phyloP scores from a whole-genome alignment of 2,113 vertebrate species.

The Limnothrissa miodon region DNA sequence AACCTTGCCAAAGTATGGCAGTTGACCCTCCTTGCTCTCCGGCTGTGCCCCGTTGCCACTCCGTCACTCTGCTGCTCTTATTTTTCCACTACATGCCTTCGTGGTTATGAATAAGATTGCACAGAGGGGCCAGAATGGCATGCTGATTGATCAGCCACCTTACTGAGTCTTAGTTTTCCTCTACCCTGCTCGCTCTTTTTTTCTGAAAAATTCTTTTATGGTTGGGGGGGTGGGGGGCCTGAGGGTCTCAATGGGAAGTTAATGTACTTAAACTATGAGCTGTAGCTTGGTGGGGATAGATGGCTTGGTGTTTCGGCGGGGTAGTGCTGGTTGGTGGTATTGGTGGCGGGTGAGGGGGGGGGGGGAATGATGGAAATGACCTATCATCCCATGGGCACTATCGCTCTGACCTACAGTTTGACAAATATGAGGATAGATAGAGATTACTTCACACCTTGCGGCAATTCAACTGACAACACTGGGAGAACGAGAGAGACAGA shows the following conservation, averaged over 20 bases:
- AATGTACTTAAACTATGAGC: conserved; percentile 1
- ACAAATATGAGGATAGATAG: conserved; percentile 21
- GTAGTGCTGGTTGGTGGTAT: neutral
- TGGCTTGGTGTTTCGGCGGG: neutral
- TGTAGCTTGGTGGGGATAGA: conserved; percentile 3
- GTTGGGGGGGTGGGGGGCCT: neutral
- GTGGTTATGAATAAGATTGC: neutral
- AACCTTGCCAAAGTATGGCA: conserved; percentile 9
- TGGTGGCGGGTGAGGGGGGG: neutral
- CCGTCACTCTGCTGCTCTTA: neutral
- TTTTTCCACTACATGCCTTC: neutral
- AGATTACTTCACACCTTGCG: conserved; percentile 21
- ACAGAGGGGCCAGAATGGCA: neutral
- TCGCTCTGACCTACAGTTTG: conserved; percentile 25
- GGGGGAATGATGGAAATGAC: conserved; percentile 28
- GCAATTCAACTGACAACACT: conserved; percentile 23
- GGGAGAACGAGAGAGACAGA: neutral
- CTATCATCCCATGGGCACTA: conserved; percentile 22
- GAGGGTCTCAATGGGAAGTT: conserved; percentile 11
- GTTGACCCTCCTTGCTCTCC: neutral
- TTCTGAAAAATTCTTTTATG: neutral
- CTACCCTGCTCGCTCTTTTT: neutral
- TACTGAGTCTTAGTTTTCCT: neutral
- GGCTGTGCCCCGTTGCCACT: neutral
- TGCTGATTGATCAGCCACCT: conserved; percentile 13